phyloP scores from a whole-genome alignment of 2,797 vertebrate genomes.

The Cottoperca gobio region DNA sequence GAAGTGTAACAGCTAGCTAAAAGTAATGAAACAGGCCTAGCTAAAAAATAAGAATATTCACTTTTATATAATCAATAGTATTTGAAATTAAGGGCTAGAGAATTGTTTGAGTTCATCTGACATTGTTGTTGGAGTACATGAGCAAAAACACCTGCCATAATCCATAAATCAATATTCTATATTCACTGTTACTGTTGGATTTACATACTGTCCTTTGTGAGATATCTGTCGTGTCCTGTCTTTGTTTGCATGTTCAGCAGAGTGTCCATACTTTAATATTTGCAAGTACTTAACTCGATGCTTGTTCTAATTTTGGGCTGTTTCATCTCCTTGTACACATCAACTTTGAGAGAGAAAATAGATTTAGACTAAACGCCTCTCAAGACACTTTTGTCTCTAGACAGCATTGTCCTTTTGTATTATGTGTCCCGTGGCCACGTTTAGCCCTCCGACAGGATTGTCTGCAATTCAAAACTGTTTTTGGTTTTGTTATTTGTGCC shows the following conservation, averaged over 20 bases:
- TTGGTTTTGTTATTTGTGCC: slow-evolving; percentile 19
- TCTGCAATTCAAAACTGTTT: slow-evolving; percentile 41
- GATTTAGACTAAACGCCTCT: slow-evolving; percentile 47
- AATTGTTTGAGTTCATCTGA: background rate
- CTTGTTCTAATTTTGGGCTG: slow-evolving; percentile 47
- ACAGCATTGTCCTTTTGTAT: slow-evolving; percentile 52
- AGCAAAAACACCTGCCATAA: no score
- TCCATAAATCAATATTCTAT: background rate
- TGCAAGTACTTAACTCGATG: slow-evolving; percentile 7
- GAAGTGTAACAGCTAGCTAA: background rate
- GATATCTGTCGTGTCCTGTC: background rate
- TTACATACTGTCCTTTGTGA: background rate
- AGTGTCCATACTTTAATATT: slow-evolving; percentile 9
- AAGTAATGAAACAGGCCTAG: background rate
- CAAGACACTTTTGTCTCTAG: slow-evolving; percentile 37
- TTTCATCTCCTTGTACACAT: slow-evolving; percentile 55
- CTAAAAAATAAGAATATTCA: no score
- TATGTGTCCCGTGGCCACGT: slow-evolving; percentile 39
- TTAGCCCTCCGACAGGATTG: slow-evolving; percentile 17
- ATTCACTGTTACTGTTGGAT: background rate
- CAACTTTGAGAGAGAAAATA: slow-evolving; percentile 62
- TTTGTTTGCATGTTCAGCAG: background rate
- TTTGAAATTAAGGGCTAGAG: background rate
- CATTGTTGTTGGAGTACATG: background rate
- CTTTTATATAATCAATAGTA: background rate